These are phyloP conservation scores for Crenuchus spilurus DNA, from an alignment of 2,797 vertebrate species.

Conservation along the genomic window DNA sequence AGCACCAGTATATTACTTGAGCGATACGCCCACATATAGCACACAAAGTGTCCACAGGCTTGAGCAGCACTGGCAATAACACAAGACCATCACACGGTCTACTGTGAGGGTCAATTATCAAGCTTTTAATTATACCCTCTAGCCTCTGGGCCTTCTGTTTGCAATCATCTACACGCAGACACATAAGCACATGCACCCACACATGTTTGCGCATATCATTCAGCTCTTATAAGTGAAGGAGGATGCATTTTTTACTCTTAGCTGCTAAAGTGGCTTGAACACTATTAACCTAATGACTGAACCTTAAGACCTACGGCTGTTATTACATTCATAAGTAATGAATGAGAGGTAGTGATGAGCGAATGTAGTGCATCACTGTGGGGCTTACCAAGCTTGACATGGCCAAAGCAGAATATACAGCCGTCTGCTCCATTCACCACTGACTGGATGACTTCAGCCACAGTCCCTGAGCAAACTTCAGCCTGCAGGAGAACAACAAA, in stretches of 20 bases:
- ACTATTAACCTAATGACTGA: conserved; percentile 29
- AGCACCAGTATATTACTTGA: conserved; percentile 12
- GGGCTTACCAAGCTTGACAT: conserved; percentile 91
- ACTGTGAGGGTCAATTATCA: conserved; percentile 70
- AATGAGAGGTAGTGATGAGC: conserved; percentile 32
- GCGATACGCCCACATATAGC: conserved; percentile 2
- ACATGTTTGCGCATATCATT: conserved; percentile 4
- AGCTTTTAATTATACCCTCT: conserved; percentile 73
- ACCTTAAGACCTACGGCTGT: conserved; percentile 13
- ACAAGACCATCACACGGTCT: conserved; percentile 60
- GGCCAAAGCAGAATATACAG: conserved; percentile 98
- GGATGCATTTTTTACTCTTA: background rate
- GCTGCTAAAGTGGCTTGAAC: background rate
- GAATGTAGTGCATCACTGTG: background rate
- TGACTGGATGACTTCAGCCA: conserved; percentile 96
- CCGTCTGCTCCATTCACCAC: conserved; percentile 97
- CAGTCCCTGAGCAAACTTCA: conserved; percentile 94
- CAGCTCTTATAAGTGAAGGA: conserved; percentile 11
- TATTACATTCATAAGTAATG: conserved; percentile 23
- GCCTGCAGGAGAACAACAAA: conserved; percentile 73
- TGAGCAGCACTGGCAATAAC: conserved; percentile 22
- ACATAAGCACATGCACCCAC: conserved; percentile 22
- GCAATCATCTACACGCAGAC: conserved; percentile 73
- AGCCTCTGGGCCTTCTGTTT: conserved; percentile 60
- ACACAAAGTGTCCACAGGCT: conserved; percentile 29